Evolutionary conservation across 2,888 invertebrate species (phyloP), one percentile per base, ranked within the genome.

Genomic region (Mimas tiliae): DNA sequence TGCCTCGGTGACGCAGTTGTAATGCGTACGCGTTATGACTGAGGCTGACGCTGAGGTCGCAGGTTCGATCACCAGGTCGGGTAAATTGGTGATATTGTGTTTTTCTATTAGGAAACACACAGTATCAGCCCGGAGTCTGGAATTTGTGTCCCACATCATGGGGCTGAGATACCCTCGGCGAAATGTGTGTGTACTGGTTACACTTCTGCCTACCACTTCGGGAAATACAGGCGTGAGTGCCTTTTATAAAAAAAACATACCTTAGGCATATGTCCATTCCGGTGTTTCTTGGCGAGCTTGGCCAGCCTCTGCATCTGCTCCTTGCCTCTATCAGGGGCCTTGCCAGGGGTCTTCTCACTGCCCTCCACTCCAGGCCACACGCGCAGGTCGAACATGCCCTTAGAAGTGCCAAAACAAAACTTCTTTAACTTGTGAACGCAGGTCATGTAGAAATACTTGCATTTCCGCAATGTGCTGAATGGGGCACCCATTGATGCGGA

Each of bases 281-380:
- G 94, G 85, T 99, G 98, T 83, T 98, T 98, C 88, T 99, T 99
- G 0, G 97, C 97, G 55, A 99, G 90, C 92, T 98, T 98, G 0
- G 97, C 96, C 0, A 99, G 92, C 52, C 97, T 90, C 82, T 97
- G 97, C 97, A 98, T 98, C 86, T 97, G 97, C 69, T 97, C 97
- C 85, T 97, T 96, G 63, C 96, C 96, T 11, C 95, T 94, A 78
- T 97, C 96, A 16, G 96, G 95, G 0, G 96, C 96, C 87, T 98
- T 98, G 0, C 98, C 98, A 0, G 98, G 98, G 0, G 98, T 98
- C 70, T 95, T 95, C 72, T 92, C 93, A 72, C 94, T 95, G 6
- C 98, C 97, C 88, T 98, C 98, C 11, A 98, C 97, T 62, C 96
- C 96, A 0, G 98, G 96, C 98, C 98, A 98, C 34, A 99, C 97